Conservation (phyloP, 2,797 vertebrate genomes). For the Coranthus polyacanthus region DNA sequence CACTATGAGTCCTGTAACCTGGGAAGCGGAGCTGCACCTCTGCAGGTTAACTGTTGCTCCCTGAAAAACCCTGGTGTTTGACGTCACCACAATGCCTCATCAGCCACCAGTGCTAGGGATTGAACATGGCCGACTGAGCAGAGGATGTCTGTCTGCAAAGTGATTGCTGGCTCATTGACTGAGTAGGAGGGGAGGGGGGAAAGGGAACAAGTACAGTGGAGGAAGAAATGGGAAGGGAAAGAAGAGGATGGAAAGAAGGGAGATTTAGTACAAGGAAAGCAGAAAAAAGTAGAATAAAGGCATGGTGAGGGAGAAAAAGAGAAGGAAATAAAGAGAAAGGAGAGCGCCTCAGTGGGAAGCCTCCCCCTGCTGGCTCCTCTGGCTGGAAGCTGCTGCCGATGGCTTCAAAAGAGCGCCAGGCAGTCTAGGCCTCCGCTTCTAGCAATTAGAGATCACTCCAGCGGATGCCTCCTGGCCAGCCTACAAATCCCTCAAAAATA, state of each 20-base stretch:
- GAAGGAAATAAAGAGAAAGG: constrained; percentile 71
- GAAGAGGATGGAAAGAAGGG: constrained; percentile 45
- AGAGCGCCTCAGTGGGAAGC: constrained; percentile 80
- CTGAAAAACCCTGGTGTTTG: constrained; percentile 67
- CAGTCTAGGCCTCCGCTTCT: constrained; percentile 82
- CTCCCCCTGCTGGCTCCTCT: constrained; percentile 80
- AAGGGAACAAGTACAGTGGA: constrained; percentile 61
- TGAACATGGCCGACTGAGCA: constrained; percentile 81
- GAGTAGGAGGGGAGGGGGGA: constrained; percentile 62
- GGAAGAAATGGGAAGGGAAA: constrained; percentile 52
- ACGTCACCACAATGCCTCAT: constrained; percentile 84
- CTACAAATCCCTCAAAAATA: constrained; percentile 85
- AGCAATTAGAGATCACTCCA: constrained; percentile 86
- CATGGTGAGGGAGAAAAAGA: constrained; percentile 60
- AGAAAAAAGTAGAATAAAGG: constrained; percentile 63
- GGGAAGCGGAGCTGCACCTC: constrained; percentile 69
- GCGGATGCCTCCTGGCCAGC: constrained; percentile 84
- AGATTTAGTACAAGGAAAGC: constrained; percentile 46
- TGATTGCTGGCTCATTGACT: constrained; percentile 84
- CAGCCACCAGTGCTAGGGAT: constrained; percentile 78
- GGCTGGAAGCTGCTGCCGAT: constrained; percentile 80
- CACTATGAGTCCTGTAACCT: constrained; percentile 78
- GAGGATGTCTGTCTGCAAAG: constrained; percentile 82
- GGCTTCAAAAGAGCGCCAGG: constrained; percentile 83
- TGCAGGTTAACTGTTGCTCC: constrained; percentile 77